These are phyloP conservation scores for Phyllotreta striolata DNA, from an alignment of 2,888 invertebrate species.

Conservation along the genomic window DNA sequence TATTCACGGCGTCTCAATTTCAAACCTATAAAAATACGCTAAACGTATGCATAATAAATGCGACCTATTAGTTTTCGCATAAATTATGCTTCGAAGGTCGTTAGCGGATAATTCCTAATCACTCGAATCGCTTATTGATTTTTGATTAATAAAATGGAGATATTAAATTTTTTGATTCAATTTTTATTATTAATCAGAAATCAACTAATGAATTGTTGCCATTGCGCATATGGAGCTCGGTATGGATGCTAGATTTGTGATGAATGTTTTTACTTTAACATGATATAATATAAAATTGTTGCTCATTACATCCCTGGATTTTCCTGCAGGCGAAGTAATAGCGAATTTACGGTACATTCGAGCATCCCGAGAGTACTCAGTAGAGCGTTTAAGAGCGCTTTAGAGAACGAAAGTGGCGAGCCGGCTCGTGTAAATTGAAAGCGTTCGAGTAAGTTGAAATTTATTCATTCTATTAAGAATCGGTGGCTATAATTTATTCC, in stretches of 20 bases:
- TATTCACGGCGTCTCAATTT: conserved; percentile 2
- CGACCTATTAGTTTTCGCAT: conserved; percentile 2
- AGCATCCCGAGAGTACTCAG: conserved; percentile 4
- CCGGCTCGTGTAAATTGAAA: conserved; percentile 29
- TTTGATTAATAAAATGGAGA: too few species aligned
- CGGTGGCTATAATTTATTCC: conserved; percentile 34
- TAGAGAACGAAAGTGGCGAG: conserved; percentile 19
- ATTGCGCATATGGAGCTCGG: too few species aligned
- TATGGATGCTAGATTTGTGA: too few species aligned
- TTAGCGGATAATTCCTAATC: not conserved
- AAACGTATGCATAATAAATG: conserved; percentile 5
- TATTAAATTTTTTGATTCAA: too few species aligned
- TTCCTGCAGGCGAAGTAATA: not conserved
- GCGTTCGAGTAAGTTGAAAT: conserved; percentile 24
- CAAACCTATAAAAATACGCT: conserved; percentile 2
- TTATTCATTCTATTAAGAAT: conserved; percentile 32
- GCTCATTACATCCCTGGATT: not conserved
- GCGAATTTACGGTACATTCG: conserved; percentile 14
- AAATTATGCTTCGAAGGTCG: conserved; percentile 1
- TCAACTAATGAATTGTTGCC: too few species aligned
- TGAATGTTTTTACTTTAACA: not conserved
- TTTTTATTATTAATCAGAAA: not conserved
- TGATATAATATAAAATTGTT: not conserved
- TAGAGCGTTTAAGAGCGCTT: conserved; percentile 12
- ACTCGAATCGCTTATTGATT: conserved; percentile 1